Conservation (phyloP, 2,113 vertebrate genomes). For the Vulpes ferrilata region DNA sequence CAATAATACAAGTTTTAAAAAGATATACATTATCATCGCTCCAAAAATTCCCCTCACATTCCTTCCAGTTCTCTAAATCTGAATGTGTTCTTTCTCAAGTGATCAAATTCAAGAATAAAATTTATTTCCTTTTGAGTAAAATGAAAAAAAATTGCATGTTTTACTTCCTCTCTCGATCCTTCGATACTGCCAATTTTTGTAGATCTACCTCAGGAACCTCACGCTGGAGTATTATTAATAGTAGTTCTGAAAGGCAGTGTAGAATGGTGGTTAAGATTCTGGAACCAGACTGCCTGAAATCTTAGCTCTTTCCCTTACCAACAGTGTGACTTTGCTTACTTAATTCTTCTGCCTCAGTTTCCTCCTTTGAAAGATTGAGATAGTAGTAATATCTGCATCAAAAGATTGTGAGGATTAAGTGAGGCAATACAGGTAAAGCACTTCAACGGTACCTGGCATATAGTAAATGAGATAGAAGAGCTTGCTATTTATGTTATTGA, state of each 20-base stretch:
- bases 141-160: neutral
- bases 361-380: neutral
- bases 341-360: constrained; percentile 38
- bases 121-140: constrained; percentile 17
- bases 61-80: constrained; percentile 20
- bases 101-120: constrained; percentile 46
- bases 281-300: neutral
- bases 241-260: neutral
- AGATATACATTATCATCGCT: neutral
- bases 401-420: neutral
- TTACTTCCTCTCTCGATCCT: neutral
- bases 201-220: neutral
- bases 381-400: neutral
- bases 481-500: constrained; percentile 49
- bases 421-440: neutral
- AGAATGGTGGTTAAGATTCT: neutral
- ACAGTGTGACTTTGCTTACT: neutral
- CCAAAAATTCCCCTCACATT: neutral
- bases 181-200: neutral
- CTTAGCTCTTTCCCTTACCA: neutral
- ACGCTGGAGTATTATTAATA: neutral
- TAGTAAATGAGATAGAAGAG: neutral
- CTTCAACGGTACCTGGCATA: neutral
- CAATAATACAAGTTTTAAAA: neutral
- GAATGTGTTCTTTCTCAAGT: constrained; percentile 40